These are phyloP conservation scores for Cantharis lateralis DNA, from an alignment of 2,888 invertebrate genomes.

Conservation along the genomic window DNA sequence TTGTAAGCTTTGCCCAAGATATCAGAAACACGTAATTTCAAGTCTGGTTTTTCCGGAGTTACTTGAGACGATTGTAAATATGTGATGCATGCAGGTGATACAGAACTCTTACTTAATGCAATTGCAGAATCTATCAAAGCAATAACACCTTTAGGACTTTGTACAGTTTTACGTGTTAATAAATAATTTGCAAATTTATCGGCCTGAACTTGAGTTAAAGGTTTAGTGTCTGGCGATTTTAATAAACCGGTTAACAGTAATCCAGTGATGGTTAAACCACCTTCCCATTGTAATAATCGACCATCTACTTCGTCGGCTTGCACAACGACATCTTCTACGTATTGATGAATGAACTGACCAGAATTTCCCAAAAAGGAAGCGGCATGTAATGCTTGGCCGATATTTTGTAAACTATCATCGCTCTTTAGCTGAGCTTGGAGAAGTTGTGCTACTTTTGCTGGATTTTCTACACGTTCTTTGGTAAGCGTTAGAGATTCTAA, in stretches of 20 bases:
- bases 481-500: slow-evolving; percentile 71
- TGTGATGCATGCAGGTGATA: slow-evolving; percentile 84
- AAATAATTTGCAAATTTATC: slow-evolving; percentile 91
- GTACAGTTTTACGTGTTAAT: slow-evolving; percentile 86
- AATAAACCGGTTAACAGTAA: slow-evolving; percentile 61
- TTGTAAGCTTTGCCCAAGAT: slow-evolving; percentile 72
- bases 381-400: slow-evolving; percentile 83
- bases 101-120: slow-evolving; percentile 56
- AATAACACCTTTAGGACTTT: slow-evolving; percentile 81
- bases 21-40: slow-evolving; percentile 75
- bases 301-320: slow-evolving; percentile 96
- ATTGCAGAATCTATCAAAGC: slow-evolving; percentile 79
- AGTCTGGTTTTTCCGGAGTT: slow-evolving; percentile 72
- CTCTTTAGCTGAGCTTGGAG: slow-evolving; percentile 79
- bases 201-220: slow-evolving; percentile 76
- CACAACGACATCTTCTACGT: slow-evolving; percentile 89
- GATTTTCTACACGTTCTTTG: slow-evolving; percentile 67
- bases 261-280: slow-evolving; percentile 80
- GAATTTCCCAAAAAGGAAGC: slow-evolving; percentile 76
- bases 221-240: slow-evolving; percentile 64
- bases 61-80: slow-evolving; percentile 80
- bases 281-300: slow-evolving; percentile 88
- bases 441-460: slow-evolving; percentile 71
- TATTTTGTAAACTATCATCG: slow-evolving; percentile 75
- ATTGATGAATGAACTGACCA: slow-evolving; percentile 69